Conservation (phyloP, 2,113 vertebrate genomes). For the Apistogramma diplotaenia region DNA sequence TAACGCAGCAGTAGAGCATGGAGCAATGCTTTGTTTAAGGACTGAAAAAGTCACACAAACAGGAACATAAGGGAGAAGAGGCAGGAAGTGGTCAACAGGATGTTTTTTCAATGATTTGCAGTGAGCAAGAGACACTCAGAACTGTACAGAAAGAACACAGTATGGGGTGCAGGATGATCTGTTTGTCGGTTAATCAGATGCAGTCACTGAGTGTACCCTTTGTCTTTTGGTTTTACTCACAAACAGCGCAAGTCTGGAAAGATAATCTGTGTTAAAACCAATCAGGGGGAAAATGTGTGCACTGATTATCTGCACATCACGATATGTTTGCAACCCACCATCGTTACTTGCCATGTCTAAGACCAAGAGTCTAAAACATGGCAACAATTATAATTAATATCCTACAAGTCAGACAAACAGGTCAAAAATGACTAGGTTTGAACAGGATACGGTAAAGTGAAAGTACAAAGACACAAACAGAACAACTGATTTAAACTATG, state of each 20-base stretch:
- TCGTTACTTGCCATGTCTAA: not conserved
- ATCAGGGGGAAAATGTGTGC: not conserved
- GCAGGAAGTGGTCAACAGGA: slow-evolving; percentile 77
- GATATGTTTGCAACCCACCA: slow-evolving; percentile 3
- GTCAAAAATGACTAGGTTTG: not conserved
- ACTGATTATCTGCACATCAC: slow-evolving; percentile 34
- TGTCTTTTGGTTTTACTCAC: not conserved
- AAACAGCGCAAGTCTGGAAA: not conserved
- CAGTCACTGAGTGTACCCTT: not conserved
- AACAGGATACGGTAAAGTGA: not conserved
- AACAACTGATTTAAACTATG: not conserved
- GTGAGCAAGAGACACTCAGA: slow-evolving; percentile 36
- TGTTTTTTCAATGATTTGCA: slow-evolving; percentile 70
- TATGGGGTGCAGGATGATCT: not conserved
- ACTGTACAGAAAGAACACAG: not conserved
- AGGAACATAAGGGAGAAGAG: slow-evolving; percentile 75
- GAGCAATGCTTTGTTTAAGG: slow-evolving; percentile 36
- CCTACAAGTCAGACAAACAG: not conserved
- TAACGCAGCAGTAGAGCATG: not conserved
- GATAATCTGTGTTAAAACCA: slow-evolving; percentile 7
- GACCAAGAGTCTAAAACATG: not conserved
- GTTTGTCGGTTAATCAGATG: not conserved
- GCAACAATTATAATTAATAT: not conserved
- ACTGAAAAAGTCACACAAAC: slow-evolving; percentile 62
- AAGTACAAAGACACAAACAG: not conserved